These are phyloP conservation scores for Chloroceryle amazona DNA, from an alignment of 2,797 vertebrate species.

Conservation along the genomic window DNA sequence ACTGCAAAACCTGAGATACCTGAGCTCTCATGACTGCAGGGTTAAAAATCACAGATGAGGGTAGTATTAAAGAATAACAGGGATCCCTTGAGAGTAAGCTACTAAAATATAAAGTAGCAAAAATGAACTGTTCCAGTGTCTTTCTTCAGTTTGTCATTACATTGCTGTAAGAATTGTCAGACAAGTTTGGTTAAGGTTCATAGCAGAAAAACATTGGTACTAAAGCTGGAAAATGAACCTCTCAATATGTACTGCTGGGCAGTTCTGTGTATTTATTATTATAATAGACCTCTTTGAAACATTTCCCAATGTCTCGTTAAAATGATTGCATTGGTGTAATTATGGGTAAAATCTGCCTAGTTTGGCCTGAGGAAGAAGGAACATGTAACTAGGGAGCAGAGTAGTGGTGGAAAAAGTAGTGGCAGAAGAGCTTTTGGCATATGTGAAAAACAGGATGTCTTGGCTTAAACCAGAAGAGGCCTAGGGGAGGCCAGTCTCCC, in stretches of 20 bases:
- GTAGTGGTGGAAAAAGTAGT: no score
- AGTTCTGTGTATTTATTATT: neutral
- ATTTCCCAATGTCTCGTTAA: neutral
- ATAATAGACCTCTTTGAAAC: neutral
- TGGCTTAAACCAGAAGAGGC: neutral
- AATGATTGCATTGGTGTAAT: neutral
- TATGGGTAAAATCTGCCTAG: neutral
- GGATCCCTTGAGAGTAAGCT: neutral
- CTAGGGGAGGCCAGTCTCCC: neutral
- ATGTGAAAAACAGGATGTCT: rapidly evolving
- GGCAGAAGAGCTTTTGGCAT: neutral
- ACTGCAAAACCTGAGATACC: neutral
- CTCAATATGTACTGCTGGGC: neutral
- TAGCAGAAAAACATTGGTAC: neutral
- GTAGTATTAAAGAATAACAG: neutral
- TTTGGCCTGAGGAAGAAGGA: neutral
- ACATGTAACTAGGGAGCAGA: rapidly evolving
- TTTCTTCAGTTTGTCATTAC: neutral
- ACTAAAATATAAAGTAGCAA: slow-evolving; percentile 2
- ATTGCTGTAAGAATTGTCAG: neutral
- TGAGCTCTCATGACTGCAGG: neutral
- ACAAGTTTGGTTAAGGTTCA: neutral
- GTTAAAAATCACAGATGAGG: neutral
- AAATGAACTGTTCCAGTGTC: neutral
- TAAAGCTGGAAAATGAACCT: neutral